Evolutionary conservation across 2,888 invertebrate genomes (phyloP), one percentile per base, ranked within the genome.

Genomic region (Eumacrocentrus americanus): DNA sequence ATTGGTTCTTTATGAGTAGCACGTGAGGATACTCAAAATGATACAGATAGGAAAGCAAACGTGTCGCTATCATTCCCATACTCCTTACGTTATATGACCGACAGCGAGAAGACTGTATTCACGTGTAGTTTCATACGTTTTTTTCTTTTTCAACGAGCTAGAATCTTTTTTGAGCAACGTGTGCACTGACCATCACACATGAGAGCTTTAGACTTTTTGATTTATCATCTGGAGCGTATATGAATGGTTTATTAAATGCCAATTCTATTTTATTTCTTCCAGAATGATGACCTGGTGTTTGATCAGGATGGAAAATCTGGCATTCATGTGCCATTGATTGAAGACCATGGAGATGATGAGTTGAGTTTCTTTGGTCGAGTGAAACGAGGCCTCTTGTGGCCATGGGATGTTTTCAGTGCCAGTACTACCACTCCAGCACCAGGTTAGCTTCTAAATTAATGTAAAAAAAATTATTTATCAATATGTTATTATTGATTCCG

Each of bases 1-100:
- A 80, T 78, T 79, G 79, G 77, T 79, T 79, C 78, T 80, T 79
- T 80, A 80, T 75, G 79, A 78, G 72, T 35, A 50, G 70, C 67
- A 74, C 79, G 79, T 78, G 80, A 77, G 70, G 65, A 70, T 73
- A 77, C 75, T 78, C 52, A 58, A 61, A 55, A 62, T 58, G 56
- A 61, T 60, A 65, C 52, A 55, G 40, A 47, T n/a, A 42, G 58
- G 60, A 60, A 42, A 51, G 57, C 50, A 37, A 58, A 58, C 18
- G 34, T 53, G 48, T 50, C 18, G 18, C 40, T 29, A 29, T 37
- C 47, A 38, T 14, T 54, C 12, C 14, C n/a, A 7, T n/a, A n/a
- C n/a, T n/a, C n/a, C n/a, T n/a, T n/a, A n/a, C n/a, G 25, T 16
- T 22, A 53, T 53, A 25, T 18, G 29, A 37, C 22, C 22, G 3